phyloP scores from a whole-genome alignment of 2,888 invertebrate species.

The Nezara viridula region DNA sequence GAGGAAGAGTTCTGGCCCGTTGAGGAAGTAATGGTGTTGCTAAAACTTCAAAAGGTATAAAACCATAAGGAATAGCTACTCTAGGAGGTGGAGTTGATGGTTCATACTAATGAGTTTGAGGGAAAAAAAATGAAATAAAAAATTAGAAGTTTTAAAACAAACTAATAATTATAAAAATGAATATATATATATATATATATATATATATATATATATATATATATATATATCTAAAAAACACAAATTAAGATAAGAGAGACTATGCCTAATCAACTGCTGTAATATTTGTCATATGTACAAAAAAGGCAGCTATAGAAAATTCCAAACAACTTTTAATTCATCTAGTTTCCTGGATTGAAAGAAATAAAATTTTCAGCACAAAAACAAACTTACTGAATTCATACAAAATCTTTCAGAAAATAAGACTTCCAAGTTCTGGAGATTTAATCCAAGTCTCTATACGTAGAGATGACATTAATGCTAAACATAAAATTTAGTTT shows the following conservation, averaged over 20 bases:
- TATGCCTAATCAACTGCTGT: neutral
- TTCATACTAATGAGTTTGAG: neutral
- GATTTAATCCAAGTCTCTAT: neutral
- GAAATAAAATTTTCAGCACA: neutral
- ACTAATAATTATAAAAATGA: neutral
- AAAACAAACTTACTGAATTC: neutral
- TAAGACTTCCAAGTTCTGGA: neutral
- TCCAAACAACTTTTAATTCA: neutral
- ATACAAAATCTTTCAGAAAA: neutral
- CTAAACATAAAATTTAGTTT: neutral
- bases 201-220: too few species aligned
- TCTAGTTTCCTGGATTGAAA: neutral
- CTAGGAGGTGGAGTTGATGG: conserved; percentile 1
- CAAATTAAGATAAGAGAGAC: neutral
- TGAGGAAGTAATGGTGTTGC: conserved; percentile 55
- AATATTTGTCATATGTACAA: neutral
- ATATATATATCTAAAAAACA: too few species aligned
- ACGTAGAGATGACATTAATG: neutral
- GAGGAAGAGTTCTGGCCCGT: conserved; percentile 61
- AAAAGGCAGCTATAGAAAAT: neutral
- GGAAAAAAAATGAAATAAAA: conserved; percentile 57
- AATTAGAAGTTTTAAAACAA: conserved; percentile 52
- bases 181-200: too few species aligned
- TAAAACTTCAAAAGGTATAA: conserved; percentile 57
- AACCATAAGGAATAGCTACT: conserved; percentile 53